These are phyloP conservation scores for Telmatochromis brichardi DNA, from an alignment of 2,113 vertebrate genomes.

Conservation along the genomic window DNA sequence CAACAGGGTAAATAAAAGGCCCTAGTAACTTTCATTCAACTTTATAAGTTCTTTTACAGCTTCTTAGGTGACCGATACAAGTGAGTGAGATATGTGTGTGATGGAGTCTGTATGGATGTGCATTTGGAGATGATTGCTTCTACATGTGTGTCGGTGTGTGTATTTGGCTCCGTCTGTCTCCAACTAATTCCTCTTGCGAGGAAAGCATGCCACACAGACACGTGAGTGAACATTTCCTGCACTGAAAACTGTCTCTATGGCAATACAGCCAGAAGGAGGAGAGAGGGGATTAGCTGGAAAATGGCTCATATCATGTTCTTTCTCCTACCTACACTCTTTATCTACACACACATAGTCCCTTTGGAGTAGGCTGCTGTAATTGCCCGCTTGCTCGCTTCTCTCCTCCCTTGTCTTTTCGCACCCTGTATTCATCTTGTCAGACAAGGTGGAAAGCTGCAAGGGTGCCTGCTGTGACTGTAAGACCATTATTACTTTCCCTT, in stretches of 20 bases:
- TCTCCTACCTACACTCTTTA: conserved; percentile 12
- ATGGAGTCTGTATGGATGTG: background rate
- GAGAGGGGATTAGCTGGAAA: background rate
- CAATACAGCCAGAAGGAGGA: background rate
- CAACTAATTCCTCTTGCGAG: background rate
- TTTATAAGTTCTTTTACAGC: background rate
- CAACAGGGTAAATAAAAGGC: background rate
- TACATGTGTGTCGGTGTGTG: background rate
- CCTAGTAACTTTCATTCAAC: background rate
- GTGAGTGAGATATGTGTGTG: background rate
- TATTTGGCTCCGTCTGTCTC: background rate
- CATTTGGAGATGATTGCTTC: background rate
- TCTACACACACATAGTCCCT: background rate
- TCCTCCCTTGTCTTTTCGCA: background rate
- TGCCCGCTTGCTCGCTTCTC: background rate
- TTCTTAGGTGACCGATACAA: background rate
- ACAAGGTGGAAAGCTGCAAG: background rate
- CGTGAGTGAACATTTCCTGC: background rate
- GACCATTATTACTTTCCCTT: background rate
- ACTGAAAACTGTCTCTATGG: conserved; percentile 36
- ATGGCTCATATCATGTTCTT: background rate
- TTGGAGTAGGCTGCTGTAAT: conserved; percentile 20
- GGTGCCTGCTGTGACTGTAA: background rate
- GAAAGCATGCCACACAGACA: background rate
- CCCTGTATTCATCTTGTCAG: conserved; percentile 31